Base-by-base conservation (phyloP, 2,797 vertebrate genomes). In the Hippopotamyrus pictus region DNA sequence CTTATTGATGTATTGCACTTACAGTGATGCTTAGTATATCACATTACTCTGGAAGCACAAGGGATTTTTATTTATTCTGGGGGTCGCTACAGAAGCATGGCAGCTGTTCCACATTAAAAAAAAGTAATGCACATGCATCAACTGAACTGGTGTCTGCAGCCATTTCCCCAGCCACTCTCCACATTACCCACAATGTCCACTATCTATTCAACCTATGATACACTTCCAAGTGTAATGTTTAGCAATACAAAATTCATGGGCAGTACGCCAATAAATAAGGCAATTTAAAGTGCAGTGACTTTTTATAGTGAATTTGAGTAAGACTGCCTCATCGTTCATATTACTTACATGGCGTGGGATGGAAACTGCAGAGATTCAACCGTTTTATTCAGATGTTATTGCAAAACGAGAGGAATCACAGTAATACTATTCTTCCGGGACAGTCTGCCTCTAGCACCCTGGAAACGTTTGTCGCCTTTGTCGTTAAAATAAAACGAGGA, bases 31-130 rank as follows among this genome's bases (percentile, higher is more conserved):
- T 87, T 57, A 11, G 33, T 33, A 57, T 33, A 54, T 37, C 14
- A 54, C 85, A 87, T 29, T 22, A 87, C 85, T 59, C 50, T 87
- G 50, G 85, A 87, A 87, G 85, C 85, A 87, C 85, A 87, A 57
- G 25, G 51, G 85, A 87, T 87, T 37, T 50, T 87, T 54, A 57
- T 54, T 87, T 79, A 79, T 79, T 79, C 73, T 79, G 12, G 29
- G 8, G 48, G 33, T 87, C n/a, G 53, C 29, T 57, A 87, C 41
- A 54, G 53, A 87, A 87, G 85, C 51, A 87, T 44, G 85, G 85
- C 50, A 57, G 51, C 29, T 87, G 57, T 59, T 87, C 73, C 73
- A 87, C 25, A 22, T 84, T 12, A 44, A 83, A 83, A 48, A 84
- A 83, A 48, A 11, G 9, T 44, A 84, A 51, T 14, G 82, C 73